Conservation (phyloP, 2,797 vertebrate genomes). For the Onychomys torridus region DNA sequence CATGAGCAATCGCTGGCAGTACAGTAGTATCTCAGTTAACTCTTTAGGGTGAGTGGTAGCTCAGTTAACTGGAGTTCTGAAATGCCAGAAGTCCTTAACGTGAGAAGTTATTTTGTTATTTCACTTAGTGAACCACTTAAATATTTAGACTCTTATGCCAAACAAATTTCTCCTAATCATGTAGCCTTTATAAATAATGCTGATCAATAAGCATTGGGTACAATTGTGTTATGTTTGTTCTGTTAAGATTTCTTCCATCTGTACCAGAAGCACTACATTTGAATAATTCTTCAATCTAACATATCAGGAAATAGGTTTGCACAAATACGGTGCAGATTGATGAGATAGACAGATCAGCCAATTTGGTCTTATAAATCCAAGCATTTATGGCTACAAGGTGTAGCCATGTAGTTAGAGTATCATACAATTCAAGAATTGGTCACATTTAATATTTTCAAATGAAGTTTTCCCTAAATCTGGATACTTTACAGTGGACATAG, state of each 20-base stretch:
- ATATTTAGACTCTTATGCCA: constrained; percentile 68
- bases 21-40: neutral
- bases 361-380: neutral
- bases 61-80: constrained; percentile 47
- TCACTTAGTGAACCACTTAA: constrained; percentile 56
- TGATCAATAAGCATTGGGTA: neutral
- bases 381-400: neutral
- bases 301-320: neutral
- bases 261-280: neutral
- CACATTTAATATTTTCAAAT: neutral
- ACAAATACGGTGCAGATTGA: neutral
- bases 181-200: neutral
- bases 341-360: neutral
- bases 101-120: constrained; percentile 48
- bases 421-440: neutral
- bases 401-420: neutral
- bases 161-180: constrained; percentile 63
- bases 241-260: constrained; percentile 45
- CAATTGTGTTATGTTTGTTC: constrained; percentile 40
- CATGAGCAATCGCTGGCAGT: neutral
- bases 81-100: constrained; percentile 20
- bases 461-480: neutral
- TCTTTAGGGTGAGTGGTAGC: constrained; percentile 13
- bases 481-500: neutral
- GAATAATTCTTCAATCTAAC: constrained; percentile 11